Percentiles rank a stretch among this genome's conserved stretches.
These are phyloP conservation scores for Carabus problematicus DNA, from an alignment of 2,888 invertebrate species.

Conservation along the genomic window DNA sequence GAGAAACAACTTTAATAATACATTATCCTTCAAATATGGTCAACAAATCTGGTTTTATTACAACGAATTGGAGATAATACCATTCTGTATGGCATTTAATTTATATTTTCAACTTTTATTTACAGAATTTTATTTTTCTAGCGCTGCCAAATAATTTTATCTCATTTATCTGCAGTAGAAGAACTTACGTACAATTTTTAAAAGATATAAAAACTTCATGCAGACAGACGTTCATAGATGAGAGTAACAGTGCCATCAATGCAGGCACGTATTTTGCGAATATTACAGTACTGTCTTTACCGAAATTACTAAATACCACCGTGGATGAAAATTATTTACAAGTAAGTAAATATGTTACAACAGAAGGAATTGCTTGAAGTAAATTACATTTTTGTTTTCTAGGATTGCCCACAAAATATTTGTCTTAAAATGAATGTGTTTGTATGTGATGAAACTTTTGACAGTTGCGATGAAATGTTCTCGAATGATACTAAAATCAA, in stretches of 20 bases:
- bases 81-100: slow-evolving; percentile 26
- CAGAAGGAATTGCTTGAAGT: too few relatives aligned
- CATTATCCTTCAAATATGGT: slow-evolving; percentile 26
- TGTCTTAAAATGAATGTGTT: slow-evolving; percentile 53
- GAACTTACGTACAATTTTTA: slow-evolving; percentile 59
- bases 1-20: slow-evolving; percentile 9
- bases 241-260: slow-evolving; percentile 53
- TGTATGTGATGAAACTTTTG: slow-evolving; percentile 52
- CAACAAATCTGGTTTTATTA: slow-evolving; percentile 23
- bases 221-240: slow-evolving; percentile 54
- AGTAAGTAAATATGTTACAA: slow-evolving; percentile 47
- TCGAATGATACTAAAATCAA: slow-evolving; percentile 46
- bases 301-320: slow-evolving; percentile 51
- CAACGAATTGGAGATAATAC: slow-evolving; percentile 39
- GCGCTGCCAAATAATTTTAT: slow-evolving; percentile 55
- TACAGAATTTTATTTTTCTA: slow-evolving; percentile 45
- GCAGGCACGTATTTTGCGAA: slow-evolving; percentile 54
- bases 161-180: slow-evolving; percentile 53
- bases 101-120: slow-evolving; percentile 20
- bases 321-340: slow-evolving; percentile 48
- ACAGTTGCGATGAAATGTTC: slow-evolving; percentile 49
- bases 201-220: slow-evolving; percentile 58
- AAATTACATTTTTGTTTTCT: slow-evolving; percentile 45
- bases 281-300: slow-evolving; percentile 51
- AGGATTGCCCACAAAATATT: slow-evolving; percentile 55